phyloP scores from a whole-genome alignment of 2,797 vertebrate genomes.

The Leucoraja ocellata region DNA sequence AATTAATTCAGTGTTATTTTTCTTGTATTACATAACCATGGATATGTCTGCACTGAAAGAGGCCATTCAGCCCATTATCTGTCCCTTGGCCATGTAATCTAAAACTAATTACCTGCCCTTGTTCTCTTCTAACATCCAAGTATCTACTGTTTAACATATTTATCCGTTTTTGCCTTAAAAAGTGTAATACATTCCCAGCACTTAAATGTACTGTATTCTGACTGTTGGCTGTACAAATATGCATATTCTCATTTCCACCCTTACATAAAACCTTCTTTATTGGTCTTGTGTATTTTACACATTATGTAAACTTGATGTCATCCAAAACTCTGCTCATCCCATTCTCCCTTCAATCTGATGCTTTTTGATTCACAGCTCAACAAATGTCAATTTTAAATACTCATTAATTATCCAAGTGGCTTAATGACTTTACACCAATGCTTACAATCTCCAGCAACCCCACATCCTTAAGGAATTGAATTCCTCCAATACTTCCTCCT shows the following conservation, averaged over 20 bases:
- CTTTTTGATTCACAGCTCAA: neutral
- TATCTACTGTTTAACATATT: neutral
- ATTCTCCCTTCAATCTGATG: neutral
- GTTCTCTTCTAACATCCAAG: neutral
- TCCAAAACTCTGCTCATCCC: neutral
- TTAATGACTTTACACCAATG: neutral
- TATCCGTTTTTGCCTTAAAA: neutral
- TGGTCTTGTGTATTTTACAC: neutral
- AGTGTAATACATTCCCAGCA: neutral
- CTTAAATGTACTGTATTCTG: neutral
- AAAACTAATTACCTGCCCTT: neutral
- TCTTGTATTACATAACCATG: neutral
- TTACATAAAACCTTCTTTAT: neutral
- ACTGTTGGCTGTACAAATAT: neutral
- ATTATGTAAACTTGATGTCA: neutral
- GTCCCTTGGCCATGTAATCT: neutral
- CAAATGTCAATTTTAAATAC: neutral
- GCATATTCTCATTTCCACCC: neutral
- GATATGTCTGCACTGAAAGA: neutral
- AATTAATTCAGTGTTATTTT: neutral
- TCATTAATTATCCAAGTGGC: neutral
- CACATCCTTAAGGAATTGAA: neutral
- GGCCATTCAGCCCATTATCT: neutral
- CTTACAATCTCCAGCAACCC: neutral
- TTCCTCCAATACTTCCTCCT: neutral